phyloP scores from a whole-genome alignment of 2,888 invertebrate genomes.

The Orthosia gothica region DNA sequence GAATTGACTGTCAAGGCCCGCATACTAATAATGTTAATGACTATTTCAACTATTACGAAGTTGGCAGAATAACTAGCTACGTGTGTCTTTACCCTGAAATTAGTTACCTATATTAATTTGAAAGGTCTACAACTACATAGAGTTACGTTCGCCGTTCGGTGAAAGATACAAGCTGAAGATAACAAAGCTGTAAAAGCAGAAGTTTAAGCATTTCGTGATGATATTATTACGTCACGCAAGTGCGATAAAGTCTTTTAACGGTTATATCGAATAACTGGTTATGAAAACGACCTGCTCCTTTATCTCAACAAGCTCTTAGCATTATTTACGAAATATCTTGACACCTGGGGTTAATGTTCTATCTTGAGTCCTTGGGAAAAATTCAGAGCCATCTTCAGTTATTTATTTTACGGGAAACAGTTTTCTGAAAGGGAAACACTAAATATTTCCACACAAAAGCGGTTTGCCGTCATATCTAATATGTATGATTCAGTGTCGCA shows the following conservation, averaged over 20 bases:
- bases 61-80: conserved; percentile 16
- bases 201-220: conserved; percentile 53
- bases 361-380: not conserved
- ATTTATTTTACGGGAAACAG: conserved; percentile 8
- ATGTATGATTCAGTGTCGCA: conserved; percentile 37
- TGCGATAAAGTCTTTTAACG: conserved; percentile 52
- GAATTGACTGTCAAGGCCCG: conserved; percentile 34
- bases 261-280: conserved; percentile 52
- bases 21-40: conserved; percentile 40
- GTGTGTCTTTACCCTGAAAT: conserved; percentile 21
- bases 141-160: conserved; percentile 19
- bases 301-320: conserved; percentile 13
- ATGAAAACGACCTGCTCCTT: conserved; percentile 21
- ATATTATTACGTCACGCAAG: conserved; percentile 65
- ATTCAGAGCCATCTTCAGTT: not conserved
- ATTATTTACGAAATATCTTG: conserved; percentile 25
- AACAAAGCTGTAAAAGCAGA: conserved; percentile 65
- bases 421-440: not conserved
- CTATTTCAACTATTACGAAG: conserved; percentile 21
- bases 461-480: conserved; percentile 29
- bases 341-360: conserved; percentile 23
- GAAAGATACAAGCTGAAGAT: conserved; percentile 52
- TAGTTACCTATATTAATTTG: conserved; percentile 20
- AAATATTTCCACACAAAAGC: conserved; percentile 19
- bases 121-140: not conserved